Conservation (phyloP, 2,888 invertebrate species). For the Caenorhabditis sp. region DNA sequence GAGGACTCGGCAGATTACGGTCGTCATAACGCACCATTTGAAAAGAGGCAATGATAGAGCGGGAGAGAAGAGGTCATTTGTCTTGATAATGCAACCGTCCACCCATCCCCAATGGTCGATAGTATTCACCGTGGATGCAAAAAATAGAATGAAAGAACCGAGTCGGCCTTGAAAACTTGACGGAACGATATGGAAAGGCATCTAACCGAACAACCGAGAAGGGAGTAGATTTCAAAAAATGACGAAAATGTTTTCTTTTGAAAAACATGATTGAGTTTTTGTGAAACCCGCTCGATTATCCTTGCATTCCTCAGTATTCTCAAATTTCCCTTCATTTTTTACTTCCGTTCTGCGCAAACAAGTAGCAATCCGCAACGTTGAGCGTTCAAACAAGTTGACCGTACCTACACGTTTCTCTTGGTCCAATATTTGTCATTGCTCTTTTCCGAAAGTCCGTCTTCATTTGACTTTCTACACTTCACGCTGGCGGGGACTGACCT, state of each 20-base stretch:
- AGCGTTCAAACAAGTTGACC: slow-evolving; percentile 58
- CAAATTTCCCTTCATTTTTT: slow-evolving; percentile 2
- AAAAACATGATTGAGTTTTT: not conserved
- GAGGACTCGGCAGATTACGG: slow-evolving; percentile 27
- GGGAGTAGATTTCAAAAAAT: not conserved
- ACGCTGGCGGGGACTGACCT: slow-evolving; percentile 40
- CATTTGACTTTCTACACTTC: slow-evolving; percentile 33
- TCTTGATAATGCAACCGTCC: slow-evolving; percentile 25
- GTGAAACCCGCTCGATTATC: not conserved
- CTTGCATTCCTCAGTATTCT: not conserved
- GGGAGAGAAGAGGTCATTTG: slow-evolving; percentile 21
- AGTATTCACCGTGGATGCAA: slow-evolving; percentile 4
- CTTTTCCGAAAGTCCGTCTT: slow-evolving; percentile 39
- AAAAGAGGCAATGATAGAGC: slow-evolving; percentile 24
- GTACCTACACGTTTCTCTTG: slow-evolving; percentile 29
- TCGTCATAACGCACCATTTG: slow-evolving; percentile 49
- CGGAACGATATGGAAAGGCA: not conserved
- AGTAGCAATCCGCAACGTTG: slow-evolving; percentile 14
- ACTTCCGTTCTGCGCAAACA: slow-evolving; percentile 16
- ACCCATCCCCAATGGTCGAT: too few species aligned
- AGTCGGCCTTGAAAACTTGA: slow-evolving; percentile 10
- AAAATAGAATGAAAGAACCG: slow-evolving; percentile 19
- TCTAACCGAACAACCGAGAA: not conserved
- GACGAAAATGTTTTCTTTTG: not conserved
- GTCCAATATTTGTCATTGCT: slow-evolving; percentile 47